A percentile compares a stretch with the other conserved stretches of the same genome.
phyloP scores from a whole-genome alignment of 2,888 invertebrate genomes.

The Ectemnius lituratus region DNA sequence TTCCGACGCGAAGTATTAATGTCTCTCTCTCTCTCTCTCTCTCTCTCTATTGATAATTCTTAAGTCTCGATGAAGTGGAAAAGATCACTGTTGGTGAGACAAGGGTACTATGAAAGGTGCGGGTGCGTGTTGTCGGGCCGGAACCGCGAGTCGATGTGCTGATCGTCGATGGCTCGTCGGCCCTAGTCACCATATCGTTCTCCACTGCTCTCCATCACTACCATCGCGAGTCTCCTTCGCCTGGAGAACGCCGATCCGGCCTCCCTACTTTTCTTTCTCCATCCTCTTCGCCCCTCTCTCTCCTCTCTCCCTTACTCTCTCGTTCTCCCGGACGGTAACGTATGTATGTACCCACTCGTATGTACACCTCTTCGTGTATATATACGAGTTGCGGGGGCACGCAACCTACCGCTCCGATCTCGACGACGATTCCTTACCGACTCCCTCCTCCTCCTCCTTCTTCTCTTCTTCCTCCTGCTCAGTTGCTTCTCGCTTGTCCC shows the following conservation, averaged over 20 bases:
- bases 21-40: not conserved
- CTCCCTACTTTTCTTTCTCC: slow-evolving; percentile 47
- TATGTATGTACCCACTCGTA: not conserved
- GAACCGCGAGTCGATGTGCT: slow-evolving; percentile 67
- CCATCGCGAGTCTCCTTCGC: slow-evolving; percentile 54
- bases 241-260: slow-evolving; percentile 59
- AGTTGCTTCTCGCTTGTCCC: not conserved
- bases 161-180: slow-evolving; percentile 57
- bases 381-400: not conserved
- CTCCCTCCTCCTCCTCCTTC: not conserved
- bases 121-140: slow-evolving; percentile 60
- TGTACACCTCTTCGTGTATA: not conserved
- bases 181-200: slow-evolving; percentile 60
- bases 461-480: not conserved
- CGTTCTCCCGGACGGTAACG: not conserved
- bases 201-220: slow-evolving; percentile 47
- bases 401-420: not conserved
- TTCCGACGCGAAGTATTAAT: no score
- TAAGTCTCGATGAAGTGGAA: not conserved
- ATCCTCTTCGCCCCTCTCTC: slow-evolving; percentile 21
- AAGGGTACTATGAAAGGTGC: not conserved
- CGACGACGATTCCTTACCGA: not conserved
- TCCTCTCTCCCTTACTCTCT: not conserved
- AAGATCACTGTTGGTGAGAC: not conserved
- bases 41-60: not conserved